Evolutionary conservation across 2,113 vertebrate species (phyloP).

Genomic region (Boleophthalmus pectinirostris): DNA sequence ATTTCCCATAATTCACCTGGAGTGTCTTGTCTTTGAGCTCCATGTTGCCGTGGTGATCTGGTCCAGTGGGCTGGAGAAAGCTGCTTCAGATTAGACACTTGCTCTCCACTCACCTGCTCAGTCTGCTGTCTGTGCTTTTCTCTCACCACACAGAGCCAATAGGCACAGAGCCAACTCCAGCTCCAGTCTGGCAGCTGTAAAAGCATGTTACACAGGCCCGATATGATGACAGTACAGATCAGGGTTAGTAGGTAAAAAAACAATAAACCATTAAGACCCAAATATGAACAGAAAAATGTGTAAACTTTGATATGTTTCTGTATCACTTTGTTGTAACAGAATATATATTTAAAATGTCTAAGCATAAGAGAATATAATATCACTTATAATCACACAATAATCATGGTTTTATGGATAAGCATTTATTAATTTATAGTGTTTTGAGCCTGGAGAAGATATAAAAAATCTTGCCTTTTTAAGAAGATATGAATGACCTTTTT

Average conservation of each 20-base stretch:
- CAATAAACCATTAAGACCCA: no score
- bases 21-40: background rate
- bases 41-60: background rate
- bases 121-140: background rate
- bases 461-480: no score
- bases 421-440: no score
- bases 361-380: no score
- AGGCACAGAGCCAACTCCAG: background rate
- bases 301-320: no score
- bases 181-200: background rate
- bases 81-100: conserved; percentile 2
- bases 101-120: background rate
- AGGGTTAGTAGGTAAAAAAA: background rate
- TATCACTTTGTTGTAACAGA: no score
- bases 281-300: no score
- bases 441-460: no score
- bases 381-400: no score
- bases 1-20: background rate
- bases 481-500: no score
- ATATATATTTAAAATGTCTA: no score
- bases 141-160: background rate
- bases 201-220: background rate
- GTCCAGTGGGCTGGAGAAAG: conserved; percentile 2
- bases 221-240: background rate
- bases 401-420: no score